Conservation (phyloP, 1,140 invertebrate species). For the Neodiprion lecontei region DNA sequence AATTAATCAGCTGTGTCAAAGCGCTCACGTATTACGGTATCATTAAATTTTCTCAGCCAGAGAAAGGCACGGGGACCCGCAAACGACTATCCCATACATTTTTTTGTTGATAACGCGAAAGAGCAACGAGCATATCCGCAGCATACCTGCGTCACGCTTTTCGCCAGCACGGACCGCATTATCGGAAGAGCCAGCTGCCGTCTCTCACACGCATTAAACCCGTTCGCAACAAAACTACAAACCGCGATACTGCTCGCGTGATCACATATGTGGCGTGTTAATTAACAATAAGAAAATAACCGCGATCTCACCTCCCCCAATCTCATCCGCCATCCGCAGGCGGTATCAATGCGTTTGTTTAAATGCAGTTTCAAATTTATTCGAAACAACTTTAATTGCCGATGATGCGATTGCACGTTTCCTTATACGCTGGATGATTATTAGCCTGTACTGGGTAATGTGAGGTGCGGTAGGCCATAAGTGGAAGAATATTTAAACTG, state of each 20-base stretch:
- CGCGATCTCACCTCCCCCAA: neutral
- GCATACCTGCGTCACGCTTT: neutral
- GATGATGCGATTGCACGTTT: too few species aligned
- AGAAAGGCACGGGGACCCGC: too few species aligned
- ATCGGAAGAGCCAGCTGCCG: slow-evolving; percentile 26
- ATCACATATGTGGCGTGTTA: slow-evolving; percentile 31
- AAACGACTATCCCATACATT: neutral
- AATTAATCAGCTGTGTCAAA: too few species aligned
- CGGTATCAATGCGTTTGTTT: neutral
- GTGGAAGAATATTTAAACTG: too few species aligned
- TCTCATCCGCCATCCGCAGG: neutral
- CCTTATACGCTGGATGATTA: too few species aligned
- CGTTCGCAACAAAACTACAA: slow-evolving; percentile 20
- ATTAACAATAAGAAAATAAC: slow-evolving; percentile 33
- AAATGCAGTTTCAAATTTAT: slow-evolving; percentile 1
- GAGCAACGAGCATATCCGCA: neutral
- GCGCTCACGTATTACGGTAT: too few species aligned
- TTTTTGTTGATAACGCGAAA: slow-evolving; percentile 20
- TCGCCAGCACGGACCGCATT: slow-evolving; percentile 18
- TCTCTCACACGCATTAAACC: slow-evolving; percentile 22
- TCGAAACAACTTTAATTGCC: slow-evolving; percentile 3
- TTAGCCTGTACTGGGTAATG: too few species aligned
- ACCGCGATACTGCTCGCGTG: slow-evolving; percentile 26
- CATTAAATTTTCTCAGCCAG: too few species aligned
- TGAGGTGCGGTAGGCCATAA: too few species aligned